A percentile compares a stretch with the other conserved stretches of the same genome.
Evolutionary conservation across 2,888 invertebrate species (phyloP).

Genomic region (Pecten maximus): DNA sequence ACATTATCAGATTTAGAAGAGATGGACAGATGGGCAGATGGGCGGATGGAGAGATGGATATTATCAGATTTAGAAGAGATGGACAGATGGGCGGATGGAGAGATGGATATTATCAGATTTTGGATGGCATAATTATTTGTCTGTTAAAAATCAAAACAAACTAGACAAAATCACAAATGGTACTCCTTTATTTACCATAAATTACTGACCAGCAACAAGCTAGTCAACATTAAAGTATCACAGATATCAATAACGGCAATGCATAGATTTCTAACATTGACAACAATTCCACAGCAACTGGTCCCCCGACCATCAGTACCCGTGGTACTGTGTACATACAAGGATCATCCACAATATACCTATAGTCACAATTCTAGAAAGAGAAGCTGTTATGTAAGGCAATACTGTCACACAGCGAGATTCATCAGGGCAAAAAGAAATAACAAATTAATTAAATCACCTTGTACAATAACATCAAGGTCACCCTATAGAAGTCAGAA

Average conservation of each 20-base stretch:
- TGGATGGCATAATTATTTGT: not conserved
- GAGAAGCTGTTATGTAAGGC: slow-evolving; percentile 16
- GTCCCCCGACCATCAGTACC: not conserved
- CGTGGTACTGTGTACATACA: not conserved
- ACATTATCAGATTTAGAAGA: too few relatives aligned
- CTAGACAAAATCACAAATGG: not conserved
- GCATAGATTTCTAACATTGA: slow-evolving; percentile 23
- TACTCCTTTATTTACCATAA: slow-evolving; percentile 37
- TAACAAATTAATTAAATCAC: not conserved
- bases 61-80: too few relatives aligned
- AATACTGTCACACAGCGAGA: slow-evolving; percentile 24
- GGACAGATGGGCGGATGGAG: too few relatives aligned
- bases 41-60: too few relatives aligned
- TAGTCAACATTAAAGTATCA: not conserved
- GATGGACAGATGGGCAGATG: too few relatives aligned
- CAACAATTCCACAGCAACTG: not conserved
- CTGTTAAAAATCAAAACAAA: not conserved
- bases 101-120: too few relatives aligned
- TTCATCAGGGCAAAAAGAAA: not conserved
- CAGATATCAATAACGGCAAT: slow-evolving; percentile 13
- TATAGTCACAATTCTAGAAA: not conserved
- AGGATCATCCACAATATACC: not conserved
- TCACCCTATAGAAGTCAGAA: not conserved
- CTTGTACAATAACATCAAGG: not conserved
- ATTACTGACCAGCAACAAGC: slow-evolving; percentile 15